Conservation (phyloP, 2,888 invertebrate species). For the Sipha maydis region DNA sequence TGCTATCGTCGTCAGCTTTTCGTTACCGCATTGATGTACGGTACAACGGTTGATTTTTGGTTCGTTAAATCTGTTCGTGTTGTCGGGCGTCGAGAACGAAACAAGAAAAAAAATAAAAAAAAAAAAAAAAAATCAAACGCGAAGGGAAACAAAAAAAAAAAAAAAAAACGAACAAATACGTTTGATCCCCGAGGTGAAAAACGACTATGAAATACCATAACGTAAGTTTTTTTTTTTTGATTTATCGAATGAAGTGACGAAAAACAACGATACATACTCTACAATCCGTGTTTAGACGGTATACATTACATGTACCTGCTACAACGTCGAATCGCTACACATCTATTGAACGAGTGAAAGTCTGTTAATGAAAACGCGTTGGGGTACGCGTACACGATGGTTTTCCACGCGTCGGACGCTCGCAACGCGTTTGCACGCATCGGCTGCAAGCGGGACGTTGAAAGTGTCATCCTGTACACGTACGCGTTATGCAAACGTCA, state of each 20-base stretch:
- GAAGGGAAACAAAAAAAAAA: no score
- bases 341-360: slow-evolving; percentile 30
- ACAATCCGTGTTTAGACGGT: background rate
- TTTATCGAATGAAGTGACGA: slow-evolving; percentile 18
- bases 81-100: background rate
- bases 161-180: background rate
- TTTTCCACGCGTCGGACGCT: no score
- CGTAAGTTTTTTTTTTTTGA: slow-evolving; percentile 5
- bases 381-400: no score
- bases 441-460: no score
- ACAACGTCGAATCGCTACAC: slow-evolving; percentile 10
- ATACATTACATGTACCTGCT: background rate
- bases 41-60: no score
- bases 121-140: no score
- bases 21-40: no score
- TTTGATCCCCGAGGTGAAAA: slow-evolving; percentile 24
- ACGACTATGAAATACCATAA: slow-evolving; percentile 3
- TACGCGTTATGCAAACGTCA: no score
- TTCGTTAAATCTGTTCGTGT: background rate
- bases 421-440: no score
- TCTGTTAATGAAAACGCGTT: background rate
- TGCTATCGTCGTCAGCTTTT: no score
- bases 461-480: no score
- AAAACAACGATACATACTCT: slow-evolving; percentile 16
- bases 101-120: no score